These are phyloP conservation scores for Apodemus speciosus DNA, from an alignment of 2,113 vertebrate species.

Conservation along the genomic window DNA sequence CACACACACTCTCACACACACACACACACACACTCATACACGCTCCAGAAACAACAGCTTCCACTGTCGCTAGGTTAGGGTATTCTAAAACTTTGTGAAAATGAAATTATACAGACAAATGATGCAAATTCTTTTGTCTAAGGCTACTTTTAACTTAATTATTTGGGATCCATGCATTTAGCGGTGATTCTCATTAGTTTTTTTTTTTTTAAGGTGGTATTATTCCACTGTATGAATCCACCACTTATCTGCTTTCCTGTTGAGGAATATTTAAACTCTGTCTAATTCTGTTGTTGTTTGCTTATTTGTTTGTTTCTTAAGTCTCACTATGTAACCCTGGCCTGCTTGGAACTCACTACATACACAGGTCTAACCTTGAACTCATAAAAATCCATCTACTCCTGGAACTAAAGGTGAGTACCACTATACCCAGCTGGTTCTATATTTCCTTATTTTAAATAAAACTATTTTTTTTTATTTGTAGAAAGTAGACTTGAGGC, in stretches of 20 bases:
- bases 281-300: not conserved
- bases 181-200: not conserved
- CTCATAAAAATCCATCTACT: not conserved
- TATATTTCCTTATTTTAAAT: not conserved
- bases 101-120: not conserved
- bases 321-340: not conserved
- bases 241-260: not conserved
- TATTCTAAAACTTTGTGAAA: not conserved
- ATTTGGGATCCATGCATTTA: not conserved
- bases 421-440: not conserved
- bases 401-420: not conserved
- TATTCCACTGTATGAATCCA: not conserved
- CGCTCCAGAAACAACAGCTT: not conserved
- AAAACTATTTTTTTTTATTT: not conserved
- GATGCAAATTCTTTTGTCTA: not conserved
- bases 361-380: not conserved
- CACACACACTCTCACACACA: too few species aligned
- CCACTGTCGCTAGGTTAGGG: not conserved
- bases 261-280: not conserved
- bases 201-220: not conserved
- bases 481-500: not conserved
- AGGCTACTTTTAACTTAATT: not conserved
- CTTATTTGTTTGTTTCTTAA: not conserved
- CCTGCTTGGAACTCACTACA: not conserved
- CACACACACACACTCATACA: too few species aligned